Percentiles rank a stretch among this genome's conserved stretches.
These are phyloP conservation scores for Lasioglossum marginatum DNA, from an alignment of 2,888 invertebrate genomes.

Conservation along the genomic window DNA sequence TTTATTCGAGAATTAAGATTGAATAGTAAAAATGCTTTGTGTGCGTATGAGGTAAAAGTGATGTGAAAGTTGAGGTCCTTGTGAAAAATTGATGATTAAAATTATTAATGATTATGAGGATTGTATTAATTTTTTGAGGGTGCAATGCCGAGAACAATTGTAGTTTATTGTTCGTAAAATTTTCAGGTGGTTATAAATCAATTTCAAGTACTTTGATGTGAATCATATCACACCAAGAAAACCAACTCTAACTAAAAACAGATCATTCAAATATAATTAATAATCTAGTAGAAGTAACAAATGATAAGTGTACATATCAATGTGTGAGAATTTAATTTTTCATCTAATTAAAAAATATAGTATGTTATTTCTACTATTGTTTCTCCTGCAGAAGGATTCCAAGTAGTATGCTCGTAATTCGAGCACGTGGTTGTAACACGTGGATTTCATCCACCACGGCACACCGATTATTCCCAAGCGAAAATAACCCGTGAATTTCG, in stretches of 20 bases:
- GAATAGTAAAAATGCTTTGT: neutral
- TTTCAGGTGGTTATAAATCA: neutral
- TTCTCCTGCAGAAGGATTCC: neutral
- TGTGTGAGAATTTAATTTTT: neutral
- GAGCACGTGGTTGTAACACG: conserved; percentile 8
- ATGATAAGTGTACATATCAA: neutral
- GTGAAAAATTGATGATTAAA: neutral
- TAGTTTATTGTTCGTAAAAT: neutral
- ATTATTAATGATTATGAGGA: neutral
- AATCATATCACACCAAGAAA: neutral
- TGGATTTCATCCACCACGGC: conserved; percentile 2
- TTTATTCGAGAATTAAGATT: neutral
- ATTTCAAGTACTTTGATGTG: neutral
- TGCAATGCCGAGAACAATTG: neutral
- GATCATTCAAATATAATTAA: neutral
- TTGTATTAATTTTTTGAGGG: neutral
- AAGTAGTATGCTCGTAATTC: neutral
- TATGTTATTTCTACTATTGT: neutral
- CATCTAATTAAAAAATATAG: neutral
- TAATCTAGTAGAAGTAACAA: neutral
- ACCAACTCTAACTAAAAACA: no score
- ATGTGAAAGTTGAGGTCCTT: neutral
- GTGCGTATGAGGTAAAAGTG: neutral
- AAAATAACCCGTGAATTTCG: neutral
- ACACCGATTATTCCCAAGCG: neutral